These are phyloP conservation scores for Sebastiscus albofasciatus DNA, from an alignment of 2,797 vertebrate genomes.

Conservation along the genomic window DNA sequence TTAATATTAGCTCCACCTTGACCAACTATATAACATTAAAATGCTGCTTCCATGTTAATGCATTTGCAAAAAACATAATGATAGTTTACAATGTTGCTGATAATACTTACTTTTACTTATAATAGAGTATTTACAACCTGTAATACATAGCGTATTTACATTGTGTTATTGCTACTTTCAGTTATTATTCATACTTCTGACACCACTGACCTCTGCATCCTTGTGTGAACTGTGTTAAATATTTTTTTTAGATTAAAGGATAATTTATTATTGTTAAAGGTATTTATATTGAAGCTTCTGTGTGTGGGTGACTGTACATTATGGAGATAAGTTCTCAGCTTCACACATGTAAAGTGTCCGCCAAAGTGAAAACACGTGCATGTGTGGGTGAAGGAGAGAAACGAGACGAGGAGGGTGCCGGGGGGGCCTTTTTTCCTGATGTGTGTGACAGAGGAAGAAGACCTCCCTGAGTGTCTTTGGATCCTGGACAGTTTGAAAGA, in stretches of 20 bases:
- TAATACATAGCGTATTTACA: background rate
- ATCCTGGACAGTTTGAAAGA: constrained; percentile 49
- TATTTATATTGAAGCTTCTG: background rate
- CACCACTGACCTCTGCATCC: background rate
- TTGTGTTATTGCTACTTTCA: background rate
- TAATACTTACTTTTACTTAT: background rate
- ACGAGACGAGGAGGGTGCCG: background rate
- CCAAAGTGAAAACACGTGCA: constrained; percentile 30
- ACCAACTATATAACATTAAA: background rate
- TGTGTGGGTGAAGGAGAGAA: constrained; percentile 1
- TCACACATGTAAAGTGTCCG: constrained; percentile 33
- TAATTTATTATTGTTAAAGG: background rate
- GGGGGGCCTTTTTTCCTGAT: background rate
- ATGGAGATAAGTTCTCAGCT: constrained; percentile 16
- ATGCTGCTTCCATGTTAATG: background rate
- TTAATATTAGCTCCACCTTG: background rate
- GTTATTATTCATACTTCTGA: background rate
- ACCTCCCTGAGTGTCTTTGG: constrained; percentile 66
- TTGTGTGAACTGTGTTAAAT: background rate
- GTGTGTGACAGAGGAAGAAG: constrained; percentile 52
- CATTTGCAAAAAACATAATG: background rate
- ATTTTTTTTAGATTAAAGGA: background rate
- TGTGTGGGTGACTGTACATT: background rate
- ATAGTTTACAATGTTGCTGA: background rate
- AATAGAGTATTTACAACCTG: background rate